Percentiles rank a stretch among this genome's conserved stretches.
These are phyloP conservation scores for Caenorhabditis plicata DNA, from an alignment of 2,888 invertebrate genomes.

Conservation along the genomic window DNA sequence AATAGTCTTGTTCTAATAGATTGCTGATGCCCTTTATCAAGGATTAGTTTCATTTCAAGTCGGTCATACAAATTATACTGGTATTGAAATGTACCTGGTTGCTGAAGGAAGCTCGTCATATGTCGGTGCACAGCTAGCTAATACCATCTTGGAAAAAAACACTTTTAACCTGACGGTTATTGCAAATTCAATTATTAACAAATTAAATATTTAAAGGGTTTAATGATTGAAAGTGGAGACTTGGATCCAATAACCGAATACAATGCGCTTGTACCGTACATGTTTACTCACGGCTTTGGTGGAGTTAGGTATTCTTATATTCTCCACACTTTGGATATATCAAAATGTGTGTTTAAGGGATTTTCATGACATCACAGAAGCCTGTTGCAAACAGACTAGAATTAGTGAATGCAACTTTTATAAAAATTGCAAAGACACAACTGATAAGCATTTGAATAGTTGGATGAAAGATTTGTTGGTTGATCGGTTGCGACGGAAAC, in stretches of 20 bases:
- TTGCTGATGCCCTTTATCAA: constrained; percentile 24
- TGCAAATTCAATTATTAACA: constrained; percentile 1
- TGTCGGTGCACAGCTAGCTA: constrained; percentile 18
- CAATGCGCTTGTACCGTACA: constrained; percentile 37
- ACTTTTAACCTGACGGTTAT: constrained; percentile 14
- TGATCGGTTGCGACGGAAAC: too few relatives aligned
- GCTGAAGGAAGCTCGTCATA: constrained; percentile 41
- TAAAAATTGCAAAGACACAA: too few relatives aligned
- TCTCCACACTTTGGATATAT: too few relatives aligned
- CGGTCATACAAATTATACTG: constrained; percentile 67
- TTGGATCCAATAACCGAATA: constrained; percentile 34
- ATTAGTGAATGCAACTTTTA: too few relatives aligned
- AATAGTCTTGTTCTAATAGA: too few relatives aligned
- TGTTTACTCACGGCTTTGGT: constrained; percentile 40
- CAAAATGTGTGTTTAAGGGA: constrained; percentile 1
- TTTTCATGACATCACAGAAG: constrained; percentile 14
- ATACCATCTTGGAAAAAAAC: constrained; percentile 14
- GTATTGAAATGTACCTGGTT: constrained; percentile 32
- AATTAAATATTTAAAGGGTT: constrained; percentile 15
- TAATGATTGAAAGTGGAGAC: constrained; percentile 48
- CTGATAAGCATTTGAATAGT: too few relatives aligned
- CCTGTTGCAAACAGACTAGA: too few relatives aligned
- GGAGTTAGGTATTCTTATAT: constrained; percentile 32
- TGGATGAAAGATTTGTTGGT: too few relatives aligned
- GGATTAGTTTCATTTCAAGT: constrained; percentile 68